phyloP scores from a whole-genome alignment of 2,888 invertebrate genomes.

The Eledone cirrhosa region DNA sequence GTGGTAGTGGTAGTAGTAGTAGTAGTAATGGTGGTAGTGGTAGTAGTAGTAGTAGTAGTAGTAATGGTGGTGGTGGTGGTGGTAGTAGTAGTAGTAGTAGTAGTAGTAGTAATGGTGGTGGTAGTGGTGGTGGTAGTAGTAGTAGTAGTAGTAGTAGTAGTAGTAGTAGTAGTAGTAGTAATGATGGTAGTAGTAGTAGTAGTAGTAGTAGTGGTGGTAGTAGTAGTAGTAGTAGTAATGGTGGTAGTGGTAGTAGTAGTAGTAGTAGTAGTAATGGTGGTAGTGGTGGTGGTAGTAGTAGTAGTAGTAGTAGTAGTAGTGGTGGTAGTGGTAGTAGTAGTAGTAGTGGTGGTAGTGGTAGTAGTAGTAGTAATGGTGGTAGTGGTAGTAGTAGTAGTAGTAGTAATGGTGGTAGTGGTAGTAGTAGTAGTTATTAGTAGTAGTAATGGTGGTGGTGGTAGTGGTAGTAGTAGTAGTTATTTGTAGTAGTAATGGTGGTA shows the following conservation, averaged over 20 bases:
- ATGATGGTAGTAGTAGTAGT: constrained; percentile 28
- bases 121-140: constrained; percentile 29
- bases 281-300: constrained; percentile 28
- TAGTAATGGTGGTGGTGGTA: constrained; percentile 26
- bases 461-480: constrained; percentile 29
- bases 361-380: constrained; percentile 27
- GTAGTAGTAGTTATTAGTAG: constrained; percentile 28
- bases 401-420: constrained; percentile 28
- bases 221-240: constrained; percentile 24
- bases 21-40: constrained; percentile 30
- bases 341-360: constrained; percentile 13
- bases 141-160: constrained; percentile 30
- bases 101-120: constrained; percentile 29
- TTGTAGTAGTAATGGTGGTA: no score
- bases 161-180: constrained; percentile 32
- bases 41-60: constrained; percentile 31
- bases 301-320: constrained; percentile 28
- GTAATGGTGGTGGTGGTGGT: constrained; percentile 28
- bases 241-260: constrained; percentile 28
- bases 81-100: constrained; percentile 31
- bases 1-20: constrained; percentile 30
- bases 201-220: constrained; percentile 29
- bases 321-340: constrained; percentile 26
- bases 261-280: constrained; percentile 28
- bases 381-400: constrained; percentile 29